Evolutionary conservation across 1,140 invertebrate genomes (phyloP).

Genomic region (Diorhabda sublineata): DNA sequence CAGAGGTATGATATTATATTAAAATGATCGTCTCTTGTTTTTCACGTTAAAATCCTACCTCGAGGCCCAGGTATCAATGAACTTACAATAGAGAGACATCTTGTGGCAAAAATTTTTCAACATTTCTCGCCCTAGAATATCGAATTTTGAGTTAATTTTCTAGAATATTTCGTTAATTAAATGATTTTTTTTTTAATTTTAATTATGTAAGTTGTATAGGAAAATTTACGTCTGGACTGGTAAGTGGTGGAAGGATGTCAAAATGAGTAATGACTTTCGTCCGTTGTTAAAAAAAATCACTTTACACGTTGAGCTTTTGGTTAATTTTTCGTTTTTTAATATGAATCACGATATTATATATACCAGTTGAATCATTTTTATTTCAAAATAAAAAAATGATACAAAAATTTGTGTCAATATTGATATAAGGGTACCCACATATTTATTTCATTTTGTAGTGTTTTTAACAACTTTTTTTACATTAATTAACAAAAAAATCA

Average conservation of each 20-base stretch:
- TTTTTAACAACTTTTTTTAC: too few species aligned
- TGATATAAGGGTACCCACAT: too few species aligned
- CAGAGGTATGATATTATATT: slow-evolving; percentile 64
- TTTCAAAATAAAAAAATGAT: too few species aligned
- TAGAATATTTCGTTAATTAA: slow-evolving; percentile 5
- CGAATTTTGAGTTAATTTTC: slow-evolving; percentile 22
- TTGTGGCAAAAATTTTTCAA: slow-evolving; percentile 41
- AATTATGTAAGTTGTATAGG: slow-evolving; percentile 22
- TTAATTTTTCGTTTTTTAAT: slow-evolving; percentile 1
- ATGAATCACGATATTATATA: neutral
- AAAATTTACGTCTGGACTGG: slow-evolving; percentile 8
- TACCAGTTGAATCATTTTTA: too few species aligned
- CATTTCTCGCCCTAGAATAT: slow-evolving; percentile 38
- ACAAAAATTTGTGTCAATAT: too few species aligned
- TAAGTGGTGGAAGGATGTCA: slow-evolving; percentile 9
- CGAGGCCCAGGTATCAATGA: slow-evolving; percentile 46
- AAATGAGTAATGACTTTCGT: slow-evolving; percentile 16
- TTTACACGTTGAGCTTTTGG: slow-evolving; percentile 10
- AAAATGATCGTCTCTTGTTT: slow-evolving; percentile 27
- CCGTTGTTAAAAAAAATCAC: slow-evolving; percentile 8
- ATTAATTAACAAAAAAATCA: too few species aligned
- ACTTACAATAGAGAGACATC: slow-evolving; percentile 47
- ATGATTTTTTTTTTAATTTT: neutral
- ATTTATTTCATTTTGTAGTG: too few species aligned
- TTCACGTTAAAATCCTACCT: slow-evolving; percentile 30